These are phyloP conservation scores for Eurystomus gularis DNA, from an alignment of 2,113 vertebrate genomes.

Conservation along the genomic window DNA sequence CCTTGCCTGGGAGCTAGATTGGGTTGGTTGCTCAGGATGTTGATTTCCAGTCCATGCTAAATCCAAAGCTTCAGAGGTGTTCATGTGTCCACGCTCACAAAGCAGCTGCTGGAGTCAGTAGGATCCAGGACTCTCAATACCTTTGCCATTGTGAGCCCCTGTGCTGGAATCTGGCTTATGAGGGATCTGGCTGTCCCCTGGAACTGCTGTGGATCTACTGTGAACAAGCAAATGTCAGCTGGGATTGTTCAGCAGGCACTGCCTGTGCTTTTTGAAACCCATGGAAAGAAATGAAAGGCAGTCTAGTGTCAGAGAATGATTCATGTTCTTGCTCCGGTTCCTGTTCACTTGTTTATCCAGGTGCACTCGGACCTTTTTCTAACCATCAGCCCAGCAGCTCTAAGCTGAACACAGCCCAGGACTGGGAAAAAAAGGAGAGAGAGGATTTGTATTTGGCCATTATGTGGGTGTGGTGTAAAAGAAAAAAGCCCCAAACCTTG, in stretches of 20 bases:
- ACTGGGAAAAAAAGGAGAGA: background rate
- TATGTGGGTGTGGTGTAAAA: fast-evolving
- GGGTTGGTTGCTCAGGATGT: background rate
- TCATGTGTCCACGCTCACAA: background rate
- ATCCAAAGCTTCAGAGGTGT: background rate
- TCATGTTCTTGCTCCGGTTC: background rate
- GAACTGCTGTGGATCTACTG: background rate
- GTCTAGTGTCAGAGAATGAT: background rate
- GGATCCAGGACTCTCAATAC: background rate
- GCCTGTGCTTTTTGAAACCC: background rate
- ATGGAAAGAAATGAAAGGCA: background rate
- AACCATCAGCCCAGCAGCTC: background rate
- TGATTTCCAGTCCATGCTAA: background rate
- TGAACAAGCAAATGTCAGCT: background rate
- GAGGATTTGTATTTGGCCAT: background rate
- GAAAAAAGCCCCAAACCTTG: background rate
- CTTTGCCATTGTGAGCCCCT: background rate
- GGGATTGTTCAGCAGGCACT: slow-evolving; percentile 25
- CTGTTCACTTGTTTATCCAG: slow-evolving; percentile 37
- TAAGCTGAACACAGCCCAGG: background rate
- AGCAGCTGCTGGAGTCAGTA: background rate
- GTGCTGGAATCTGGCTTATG: background rate
- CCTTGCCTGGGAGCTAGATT: background rate
- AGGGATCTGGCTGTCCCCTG: background rate
- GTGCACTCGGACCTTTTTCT: background rate